Evolutionary conservation across 2,797 vertebrate genomes (phyloP).

Genomic region (Petrocephalus sullivani): DNA sequence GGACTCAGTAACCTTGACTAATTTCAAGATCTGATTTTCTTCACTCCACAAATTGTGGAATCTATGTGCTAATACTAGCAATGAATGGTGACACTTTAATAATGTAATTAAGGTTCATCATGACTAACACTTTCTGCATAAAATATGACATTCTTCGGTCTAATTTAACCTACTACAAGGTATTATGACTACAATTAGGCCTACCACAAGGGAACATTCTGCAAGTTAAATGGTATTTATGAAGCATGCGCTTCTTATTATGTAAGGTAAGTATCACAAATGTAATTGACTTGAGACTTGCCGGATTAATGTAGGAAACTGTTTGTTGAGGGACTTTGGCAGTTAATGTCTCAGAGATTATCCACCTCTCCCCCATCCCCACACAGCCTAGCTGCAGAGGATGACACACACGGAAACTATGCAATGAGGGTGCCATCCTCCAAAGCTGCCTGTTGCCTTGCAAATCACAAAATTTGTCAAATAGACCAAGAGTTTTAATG

Average conservation of each 20-base stretch:
- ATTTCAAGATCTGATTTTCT: background rate
- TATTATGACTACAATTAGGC: background rate
- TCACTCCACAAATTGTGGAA: background rate
- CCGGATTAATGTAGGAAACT: background rate
- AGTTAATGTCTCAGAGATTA: background rate
- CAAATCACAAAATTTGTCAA: conserved; percentile 9
- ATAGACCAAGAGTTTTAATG: background rate
- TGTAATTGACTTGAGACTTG: background rate
- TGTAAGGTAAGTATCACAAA: background rate
- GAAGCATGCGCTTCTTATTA: background rate
- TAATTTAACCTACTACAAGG: background rate
- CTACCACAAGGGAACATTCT: background rate
- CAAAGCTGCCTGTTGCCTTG: background rate
- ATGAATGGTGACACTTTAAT: background rate
- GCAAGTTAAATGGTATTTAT: background rate
- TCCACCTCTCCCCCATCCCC: background rate
- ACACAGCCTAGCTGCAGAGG: background rate
- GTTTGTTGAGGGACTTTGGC: background rate
- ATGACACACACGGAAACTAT: conserved; percentile 21
- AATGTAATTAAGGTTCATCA: background rate
- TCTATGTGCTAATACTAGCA: background rate
- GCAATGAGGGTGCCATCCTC: background rate
- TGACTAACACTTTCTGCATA: background rate
- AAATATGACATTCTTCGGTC: background rate
- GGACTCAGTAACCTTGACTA: background rate